Evolutionary conservation across 2,113 vertebrate species (phyloP).

Genomic region (Nothoprocta pentlandii): DNA sequence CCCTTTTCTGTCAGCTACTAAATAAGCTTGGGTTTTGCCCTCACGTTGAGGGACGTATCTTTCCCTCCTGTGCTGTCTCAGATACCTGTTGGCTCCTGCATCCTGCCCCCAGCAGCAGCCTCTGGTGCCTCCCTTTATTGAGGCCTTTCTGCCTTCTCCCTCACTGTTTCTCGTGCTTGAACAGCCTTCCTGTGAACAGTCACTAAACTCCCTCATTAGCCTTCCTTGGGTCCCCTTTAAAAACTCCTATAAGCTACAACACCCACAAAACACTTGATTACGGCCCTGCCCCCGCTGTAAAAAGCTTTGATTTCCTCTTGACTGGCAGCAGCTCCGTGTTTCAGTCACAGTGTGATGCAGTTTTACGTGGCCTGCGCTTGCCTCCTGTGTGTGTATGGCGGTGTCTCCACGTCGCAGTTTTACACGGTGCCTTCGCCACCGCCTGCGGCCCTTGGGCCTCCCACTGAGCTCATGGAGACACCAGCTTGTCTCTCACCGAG

Average conservation of each 20-base stretch:
- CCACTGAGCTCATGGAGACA: not conserved
- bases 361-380: not conserved
- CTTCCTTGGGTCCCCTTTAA: not conserved
- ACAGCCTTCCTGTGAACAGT: not conserved
- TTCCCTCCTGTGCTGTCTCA: not conserved
- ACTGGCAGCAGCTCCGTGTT: rapidly evolving
- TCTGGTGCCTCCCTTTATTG: not conserved
- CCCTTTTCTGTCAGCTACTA: not conserved
- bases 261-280: not conserved
- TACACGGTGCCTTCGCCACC: no score
- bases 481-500: not conserved
- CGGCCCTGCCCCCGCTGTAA: not conserved
- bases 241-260: not conserved
- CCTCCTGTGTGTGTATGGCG: rapidly evolving
- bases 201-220: not conserved
- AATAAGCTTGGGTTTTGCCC: not conserved
- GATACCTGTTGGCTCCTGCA: not conserved
- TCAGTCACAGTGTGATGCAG: not conserved
- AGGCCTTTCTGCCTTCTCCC: not conserved
- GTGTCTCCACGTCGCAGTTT: rapidly evolving
- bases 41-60: not conserved
- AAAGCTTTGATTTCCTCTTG: rapidly evolving
- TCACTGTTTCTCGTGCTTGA: not conserved
- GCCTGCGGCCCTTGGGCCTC: no score
- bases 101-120: not conserved